Evolutionary conservation across 2,888 invertebrate genomes (phyloP).

Genomic region (Tuberolachnus salignus): DNA sequence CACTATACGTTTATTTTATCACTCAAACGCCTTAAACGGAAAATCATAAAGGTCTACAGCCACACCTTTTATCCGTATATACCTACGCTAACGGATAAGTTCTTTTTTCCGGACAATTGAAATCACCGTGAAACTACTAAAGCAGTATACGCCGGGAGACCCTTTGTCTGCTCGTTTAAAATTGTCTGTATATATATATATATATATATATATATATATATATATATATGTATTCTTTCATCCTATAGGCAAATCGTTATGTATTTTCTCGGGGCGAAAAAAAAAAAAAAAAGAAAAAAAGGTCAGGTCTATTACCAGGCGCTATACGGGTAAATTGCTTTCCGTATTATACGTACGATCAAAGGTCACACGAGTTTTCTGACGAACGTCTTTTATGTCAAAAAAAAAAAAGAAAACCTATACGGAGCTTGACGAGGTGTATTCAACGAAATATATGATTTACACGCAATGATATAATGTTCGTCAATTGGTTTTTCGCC

Average conservation of each 20-base stretch:
- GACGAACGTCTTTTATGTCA: slow-evolving; percentile 33
- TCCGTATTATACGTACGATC: slow-evolving; percentile 50
- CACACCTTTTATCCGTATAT: slow-evolving; percentile 12
- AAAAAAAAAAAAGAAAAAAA: too few relatives aligned
- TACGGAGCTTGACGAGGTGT: not conserved
- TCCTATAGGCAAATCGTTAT: slow-evolving; percentile 50
- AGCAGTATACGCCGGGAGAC: not conserved
- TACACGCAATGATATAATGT: not conserved
- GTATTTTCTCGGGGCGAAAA: slow-evolving; percentile 31
- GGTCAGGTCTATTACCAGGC: slow-evolving; percentile 51
- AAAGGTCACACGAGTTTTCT: slow-evolving; percentile 49
- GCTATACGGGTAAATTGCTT: slow-evolving; percentile 52
- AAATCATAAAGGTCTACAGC: slow-evolving; percentile 48
- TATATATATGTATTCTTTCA: slow-evolving; percentile 24
- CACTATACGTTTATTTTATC: slow-evolving; percentile 47
- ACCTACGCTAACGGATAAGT: slow-evolving; percentile 30
- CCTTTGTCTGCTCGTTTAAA: slow-evolving; percentile 54
- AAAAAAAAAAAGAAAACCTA: slow-evolving; percentile 32
- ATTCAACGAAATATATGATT: not conserved
- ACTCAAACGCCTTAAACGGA: slow-evolving; percentile 50
- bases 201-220: too few relatives aligned
- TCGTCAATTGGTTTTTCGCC: slow-evolving; percentile 1
- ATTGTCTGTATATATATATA: slow-evolving; percentile 12
- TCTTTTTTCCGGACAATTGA: slow-evolving; percentile 50
- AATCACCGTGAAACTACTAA: slow-evolving; percentile 45